These are phyloP conservation scores for Drosophila kambysellisi DNA, from an alignment of 2,888 invertebrate genomes.

Conservation along the genomic window DNA sequence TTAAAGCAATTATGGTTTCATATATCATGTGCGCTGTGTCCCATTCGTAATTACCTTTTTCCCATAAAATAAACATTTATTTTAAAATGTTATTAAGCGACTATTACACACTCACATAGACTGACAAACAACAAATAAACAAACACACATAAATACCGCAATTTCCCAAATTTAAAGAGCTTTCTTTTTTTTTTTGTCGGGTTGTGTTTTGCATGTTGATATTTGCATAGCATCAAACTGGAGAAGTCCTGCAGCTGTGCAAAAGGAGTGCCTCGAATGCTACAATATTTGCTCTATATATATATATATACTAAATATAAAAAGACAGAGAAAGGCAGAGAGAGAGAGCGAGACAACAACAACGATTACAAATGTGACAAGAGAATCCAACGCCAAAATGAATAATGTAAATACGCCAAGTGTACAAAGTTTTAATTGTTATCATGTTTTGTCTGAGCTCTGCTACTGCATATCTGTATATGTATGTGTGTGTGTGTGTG, in stretches of 20 bases:
- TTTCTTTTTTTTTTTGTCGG: slow-evolving; percentile 13
- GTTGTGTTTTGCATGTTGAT: slow-evolving; percentile 24
- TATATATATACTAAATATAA: slow-evolving; percentile 15
- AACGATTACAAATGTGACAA: slow-evolving; percentile 72
- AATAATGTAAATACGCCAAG: slow-evolving; percentile 81
- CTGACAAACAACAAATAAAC: neutral
- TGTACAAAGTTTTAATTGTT: slow-evolving; percentile 80
- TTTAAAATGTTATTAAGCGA: slow-evolving; percentile 76
- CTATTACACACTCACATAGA: slow-evolving; percentile 6
- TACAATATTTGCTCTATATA: slow-evolving; percentile 20
- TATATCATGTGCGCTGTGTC: slow-evolving; percentile 65
- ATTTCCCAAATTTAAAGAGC: slow-evolving; percentile 19
- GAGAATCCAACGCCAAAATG: slow-evolving; percentile 78
- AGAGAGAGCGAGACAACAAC: slow-evolving; percentile 11
- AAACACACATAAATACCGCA: neutral
- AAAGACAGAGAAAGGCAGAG: neutral
- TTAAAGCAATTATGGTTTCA: slow-evolving; percentile 80
- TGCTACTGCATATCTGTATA: slow-evolving; percentile 6
- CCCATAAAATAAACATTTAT: slow-evolving; percentile 77
- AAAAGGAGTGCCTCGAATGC: slow-evolving; percentile 6
- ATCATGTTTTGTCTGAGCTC: slow-evolving; percentile 76
- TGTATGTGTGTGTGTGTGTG: slow-evolving; percentile 5
- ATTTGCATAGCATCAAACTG: slow-evolving; percentile 51
- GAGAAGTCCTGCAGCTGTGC: slow-evolving; percentile 3
- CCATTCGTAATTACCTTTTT: slow-evolving; percentile 72